Conservation (phyloP, 2,888 invertebrate species). For the Tanypteryx hageni region DNA sequence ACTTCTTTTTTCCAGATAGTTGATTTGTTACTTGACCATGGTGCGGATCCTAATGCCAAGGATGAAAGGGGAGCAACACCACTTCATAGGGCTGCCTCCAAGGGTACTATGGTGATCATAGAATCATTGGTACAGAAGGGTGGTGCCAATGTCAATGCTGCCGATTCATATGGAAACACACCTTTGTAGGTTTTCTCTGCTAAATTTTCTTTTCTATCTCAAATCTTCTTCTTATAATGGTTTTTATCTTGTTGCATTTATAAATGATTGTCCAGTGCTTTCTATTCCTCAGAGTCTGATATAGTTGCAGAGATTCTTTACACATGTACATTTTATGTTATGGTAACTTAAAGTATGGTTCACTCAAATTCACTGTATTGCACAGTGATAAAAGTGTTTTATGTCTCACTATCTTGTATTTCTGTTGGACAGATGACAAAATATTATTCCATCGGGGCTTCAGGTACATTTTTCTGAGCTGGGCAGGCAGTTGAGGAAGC, state of each 20-base stretch:
- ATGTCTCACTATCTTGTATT: too few species aligned
- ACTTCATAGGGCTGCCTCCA: constrained; percentile 88
- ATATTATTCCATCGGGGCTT: too few species aligned
- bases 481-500: too few species aligned
- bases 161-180: constrained; percentile 86
- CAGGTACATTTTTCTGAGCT: too few species aligned
- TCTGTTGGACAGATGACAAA: too few species aligned
- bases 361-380: too few species aligned
- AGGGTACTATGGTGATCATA: constrained; percentile 83
- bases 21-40: constrained; percentile 80
- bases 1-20: constrained; percentile 79
- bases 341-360: too few species aligned
- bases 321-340: too few species aligned
- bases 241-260: neutral
- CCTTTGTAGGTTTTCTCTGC: constrained; percentile 80
- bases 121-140: constrained; percentile 79
- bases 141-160: constrained; percentile 75
- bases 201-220: neutral
- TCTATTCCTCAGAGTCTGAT: too few species aligned
- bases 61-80: constrained; percentile 86
- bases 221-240: too few species aligned
- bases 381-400: too few species aligned
- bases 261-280: neutral
- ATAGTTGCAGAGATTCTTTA: too few species aligned
- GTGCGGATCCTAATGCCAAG: constrained; percentile 83